Evolutionary conservation across 2,113 vertebrate genomes (phyloP).

Genomic region (Microtus pennsylvanicus): DNA sequence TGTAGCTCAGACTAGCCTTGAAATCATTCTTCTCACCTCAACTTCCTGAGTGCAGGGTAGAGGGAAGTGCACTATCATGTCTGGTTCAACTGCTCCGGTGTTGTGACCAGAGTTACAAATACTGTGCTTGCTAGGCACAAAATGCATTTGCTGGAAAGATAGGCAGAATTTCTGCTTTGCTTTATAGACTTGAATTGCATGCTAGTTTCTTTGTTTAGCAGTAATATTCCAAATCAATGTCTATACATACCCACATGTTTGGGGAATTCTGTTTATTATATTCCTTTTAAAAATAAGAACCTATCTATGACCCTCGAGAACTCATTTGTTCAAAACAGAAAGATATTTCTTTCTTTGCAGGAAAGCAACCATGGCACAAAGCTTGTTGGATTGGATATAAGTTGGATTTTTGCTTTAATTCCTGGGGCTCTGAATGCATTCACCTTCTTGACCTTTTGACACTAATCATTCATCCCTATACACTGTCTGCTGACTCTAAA

Average conservation of each 20-base stretch:
- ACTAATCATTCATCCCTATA: not conserved
- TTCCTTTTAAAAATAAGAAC: not conserved
- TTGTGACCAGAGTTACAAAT: not conserved
- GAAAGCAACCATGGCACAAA: not conserved
- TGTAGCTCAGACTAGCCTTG: not conserved
- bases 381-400: not conserved
- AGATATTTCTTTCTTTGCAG: constrained; percentile 4
- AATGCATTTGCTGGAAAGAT: constrained; percentile 21
- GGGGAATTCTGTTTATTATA: constrained; percentile 20
- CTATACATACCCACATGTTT: not conserved
- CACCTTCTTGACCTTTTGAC: not conserved
- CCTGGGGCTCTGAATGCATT: not conserved
- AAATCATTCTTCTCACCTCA: not conserved
- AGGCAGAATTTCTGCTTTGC: constrained; percentile 27
- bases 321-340: constrained; percentile 48
- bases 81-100: not conserved
- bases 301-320: not conserved
- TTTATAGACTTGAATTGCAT: not conserved
- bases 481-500: not conserved
- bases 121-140: not conserved
- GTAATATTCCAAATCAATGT: not conserved
- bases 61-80: no score
- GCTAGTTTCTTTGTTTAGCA: constrained; percentile 11
- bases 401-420: not conserved
- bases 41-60: not conserved